Base-by-base conservation (phyloP, 2,113 vertebrate species). In the Artemisiospiza belli region DNA sequence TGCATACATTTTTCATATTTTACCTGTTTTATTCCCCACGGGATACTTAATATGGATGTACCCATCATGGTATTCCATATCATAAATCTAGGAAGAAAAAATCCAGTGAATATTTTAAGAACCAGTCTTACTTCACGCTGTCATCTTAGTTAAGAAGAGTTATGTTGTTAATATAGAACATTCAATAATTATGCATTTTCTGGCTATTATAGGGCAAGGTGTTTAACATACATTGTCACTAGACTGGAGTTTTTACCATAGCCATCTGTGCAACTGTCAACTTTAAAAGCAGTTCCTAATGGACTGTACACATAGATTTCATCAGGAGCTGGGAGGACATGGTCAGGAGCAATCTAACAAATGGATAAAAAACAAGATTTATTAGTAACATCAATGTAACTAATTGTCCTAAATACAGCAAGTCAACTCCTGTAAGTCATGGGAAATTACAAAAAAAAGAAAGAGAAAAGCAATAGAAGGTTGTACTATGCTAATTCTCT, bases 21-120 rank as follows among this genome's bases (percentile, higher is more conserved):
- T 96, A 99, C 99, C 99, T 99, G 99, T 94, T 99, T 99, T 94
- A 99, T 98, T 76, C 99, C 99, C 99, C 99, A 99, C 11, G 99
- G 99, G 55, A 99, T 99, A 96, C 99, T 99, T 78, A 99, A 98
- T 95, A 99, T 99, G 37, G 99, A 99, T 15, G 99, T 99, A 37
- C 99, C 99, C 99, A 99, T 99, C 99, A 99, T 99, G n/a, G 99
- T 99, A 97, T 99, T 99, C 99, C 99, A 99, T 94, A 99, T 99
- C 66, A 99, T 99, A 97, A 99, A 99, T 96, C 99, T 99, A 95
- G 58, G 93, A 95, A 77, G 66, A 78, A 85, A 85, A 87, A 83
- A 94, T 30, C 3, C 67, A 46, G 39, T 75, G 51, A 94, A 13
- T 70, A 62, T n/a, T 72, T 88, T 72, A 92, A 90, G 43, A 89